Evolutionary conservation across 1,140 invertebrate genomes (phyloP).

Genomic region (Drosophila busckii): DNA sequence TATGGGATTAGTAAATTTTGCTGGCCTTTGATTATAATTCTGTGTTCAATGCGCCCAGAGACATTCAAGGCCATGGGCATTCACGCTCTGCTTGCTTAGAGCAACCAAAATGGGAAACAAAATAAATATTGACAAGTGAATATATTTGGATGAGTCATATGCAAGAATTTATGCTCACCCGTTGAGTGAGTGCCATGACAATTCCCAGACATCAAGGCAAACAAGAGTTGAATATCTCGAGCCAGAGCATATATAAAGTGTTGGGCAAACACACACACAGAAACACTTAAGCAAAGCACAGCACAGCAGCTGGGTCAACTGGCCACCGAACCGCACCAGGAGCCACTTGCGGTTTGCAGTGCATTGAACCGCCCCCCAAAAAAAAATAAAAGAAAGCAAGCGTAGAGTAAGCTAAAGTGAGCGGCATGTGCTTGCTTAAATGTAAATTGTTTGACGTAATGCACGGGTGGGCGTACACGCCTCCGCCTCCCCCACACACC

Average conservation of each 20-base stretch:
- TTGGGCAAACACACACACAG: conserved; percentile 10
- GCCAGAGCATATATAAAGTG: too few relatives aligned
- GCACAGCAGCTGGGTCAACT: conserved; percentile 7
- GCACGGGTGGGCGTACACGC: conserved; percentile 51
- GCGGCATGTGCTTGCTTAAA: conserved; percentile 29
- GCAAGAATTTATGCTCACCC: conserved; percentile 44
- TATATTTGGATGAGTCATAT: conserved; percentile 61
- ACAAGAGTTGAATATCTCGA: conserved; percentile 34
- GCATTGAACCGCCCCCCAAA: conserved; percentile 26
- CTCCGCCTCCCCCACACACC: background rate
- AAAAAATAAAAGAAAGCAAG: conserved; percentile 28
- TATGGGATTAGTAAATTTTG: too few relatives aligned
- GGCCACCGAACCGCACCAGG: conserved; percentile 1
- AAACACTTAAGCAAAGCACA: conserved; percentile 27
- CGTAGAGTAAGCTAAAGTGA: conserved; percentile 1
- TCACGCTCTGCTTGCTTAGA: conserved; percentile 32
- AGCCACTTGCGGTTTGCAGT: conserved; percentile 7
- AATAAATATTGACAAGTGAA: conserved; percentile 71
- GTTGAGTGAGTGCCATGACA: conserved; percentile 26
- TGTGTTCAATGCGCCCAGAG: background rate
- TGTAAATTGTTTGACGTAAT: conserved; percentile 52
- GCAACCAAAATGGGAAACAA: conserved; percentile 50
- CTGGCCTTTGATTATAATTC: too few relatives aligned
- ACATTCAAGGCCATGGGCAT: conserved; percentile 8
- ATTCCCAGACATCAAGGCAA: conserved; percentile 55